These are phyloP conservation scores for Panzeria rudis DNA, from an alignment of 2,888 invertebrate species.

Conservation along the genomic window DNA sequence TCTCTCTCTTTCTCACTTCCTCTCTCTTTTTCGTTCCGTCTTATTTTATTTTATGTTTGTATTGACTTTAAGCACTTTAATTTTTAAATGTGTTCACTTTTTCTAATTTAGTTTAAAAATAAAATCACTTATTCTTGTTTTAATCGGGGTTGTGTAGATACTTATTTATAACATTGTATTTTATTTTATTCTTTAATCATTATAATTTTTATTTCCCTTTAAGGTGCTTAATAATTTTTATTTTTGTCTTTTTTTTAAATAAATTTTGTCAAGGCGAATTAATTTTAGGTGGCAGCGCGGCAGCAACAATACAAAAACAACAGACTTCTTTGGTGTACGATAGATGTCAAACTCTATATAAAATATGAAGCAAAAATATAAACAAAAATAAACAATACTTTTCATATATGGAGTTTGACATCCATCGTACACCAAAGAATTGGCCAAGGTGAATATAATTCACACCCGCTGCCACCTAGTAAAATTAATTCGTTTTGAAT, in stretches of 20 bases:
- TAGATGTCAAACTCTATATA: too few species aligned
- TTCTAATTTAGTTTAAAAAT: slow-evolving; percentile 23
- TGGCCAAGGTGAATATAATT: too few species aligned
- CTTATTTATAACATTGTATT: slow-evolving; percentile 58
- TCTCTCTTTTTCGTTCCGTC: background rate
- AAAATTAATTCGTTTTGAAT: background rate
- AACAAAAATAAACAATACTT: too few species aligned
- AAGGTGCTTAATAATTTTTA: slow-evolving; percentile 59
- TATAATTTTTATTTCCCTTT: slow-evolving; percentile 7
- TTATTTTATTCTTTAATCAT: slow-evolving; percentile 30
- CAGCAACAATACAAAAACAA: too few species aligned
- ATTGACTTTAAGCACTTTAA: slow-evolving; percentile 45
- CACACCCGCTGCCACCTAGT: too few species aligned
- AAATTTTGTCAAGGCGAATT: background rate
- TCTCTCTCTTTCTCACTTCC: background rate
- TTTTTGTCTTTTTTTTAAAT: slow-evolving; percentile 20
- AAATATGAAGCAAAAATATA: too few species aligned
- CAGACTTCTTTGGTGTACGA: too few species aligned
- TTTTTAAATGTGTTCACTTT: slow-evolving; percentile 28
- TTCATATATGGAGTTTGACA: too few species aligned
- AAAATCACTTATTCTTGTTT: slow-evolving; percentile 55
- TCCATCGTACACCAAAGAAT: too few species aligned
- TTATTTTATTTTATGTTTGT: background rate
- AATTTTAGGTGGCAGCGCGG: too few species aligned
- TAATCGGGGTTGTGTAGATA: slow-evolving; percentile 66